Base-by-base conservation (phyloP, 2,797 vertebrate species). In the Crax fasciolata region DNA sequence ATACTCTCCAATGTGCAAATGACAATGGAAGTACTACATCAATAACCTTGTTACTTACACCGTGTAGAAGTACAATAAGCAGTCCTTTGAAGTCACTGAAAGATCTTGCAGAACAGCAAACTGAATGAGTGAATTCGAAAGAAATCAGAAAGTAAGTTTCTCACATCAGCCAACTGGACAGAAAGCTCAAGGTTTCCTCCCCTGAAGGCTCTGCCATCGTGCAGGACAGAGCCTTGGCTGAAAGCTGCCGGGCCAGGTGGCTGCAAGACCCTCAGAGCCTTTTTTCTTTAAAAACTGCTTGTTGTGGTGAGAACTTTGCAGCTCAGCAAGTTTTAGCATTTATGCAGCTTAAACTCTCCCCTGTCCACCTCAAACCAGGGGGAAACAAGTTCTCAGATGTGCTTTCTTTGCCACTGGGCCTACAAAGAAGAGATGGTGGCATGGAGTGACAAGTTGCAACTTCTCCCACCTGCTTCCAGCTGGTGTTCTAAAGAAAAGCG, bases 11-110 rank as follows among this genome's bases (percentile, higher is more conserved):
- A 41, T 2, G 16, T 2, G 48, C 7, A 68, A 72, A 30, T 35
- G 17, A 52, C 43, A 48, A 13, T 23, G 57, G 52, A 61, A 82
- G 66, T 13, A 11, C 23, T 35, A 48, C 25, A 28, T 38, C 2
- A 8, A 65, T 0, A 1, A 32, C 21, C 46, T 41, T 1, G 0
- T 55, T 70, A 55, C 14, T 25, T 48, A 48, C 48, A 48, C 15
- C n/a, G 35, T 11, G 20, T 27, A 13, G 46, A 67, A 67, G 44
- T 11, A 51, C 73, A 49, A 38, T 17, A 39, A 38, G 35, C 20
- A 48, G 48, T 49, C 46, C 27, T 20, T 62, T 11, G 27, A 30
- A 24, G 44, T 13, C 17, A 32, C 10, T 27, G 20, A 18, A 61
- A 38, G 20, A 19, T 46, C 44, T 67, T 35, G 15, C 35, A 61